Evolutionary conservation across 2,888 invertebrate species (phyloP), one percentile per base, ranked within the genome.

Genomic region (Meta bourneti): DNA sequence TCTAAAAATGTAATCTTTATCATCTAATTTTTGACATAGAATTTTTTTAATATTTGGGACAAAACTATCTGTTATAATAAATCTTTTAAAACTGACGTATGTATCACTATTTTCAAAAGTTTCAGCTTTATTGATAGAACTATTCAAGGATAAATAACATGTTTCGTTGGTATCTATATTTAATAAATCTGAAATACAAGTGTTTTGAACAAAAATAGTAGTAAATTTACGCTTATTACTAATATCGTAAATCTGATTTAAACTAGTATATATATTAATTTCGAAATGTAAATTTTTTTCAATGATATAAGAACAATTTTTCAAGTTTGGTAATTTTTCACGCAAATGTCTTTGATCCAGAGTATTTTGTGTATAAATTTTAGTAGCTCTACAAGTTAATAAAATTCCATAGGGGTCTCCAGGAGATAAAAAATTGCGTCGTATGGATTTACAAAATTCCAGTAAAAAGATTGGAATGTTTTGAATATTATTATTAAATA

Each of bases 211-310:
- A 72, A 83, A 83, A 11, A 83, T 72, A 52, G 83, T 83, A n/a
- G 83, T 72, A 20, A 83, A 83, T 72, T 83, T 83, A 19, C 83
- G 51, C 72, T 83, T 83, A 13, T 72, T 83, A 51, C 71, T 52
- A 74, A 83, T 83, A 71, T 83, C 83, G 52, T 72, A 83, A 52
- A 83, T 83, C 19, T 83, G 72, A 52, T 19, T 83, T 20, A 83
- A 20, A 16, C 7, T 13, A 6, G 52, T 83, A 52, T 72, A 83
- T 52, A 83, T 83, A 52, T 83, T 83, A 0, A 83, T 6, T 83
- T 83, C 83, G 51, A 83, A 83, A 83, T 70, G 72, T 34, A 83
- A 72, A 72, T 83, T 52, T 54, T 83, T 70, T 83, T 72, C 83
- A 0, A 81, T 51, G 19, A 71, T 72, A 51, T 72, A 51, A 20